Evolutionary conservation across 2,797 vertebrate genomes (phyloP).

Genomic region (Caiman crocodilus): DNA sequence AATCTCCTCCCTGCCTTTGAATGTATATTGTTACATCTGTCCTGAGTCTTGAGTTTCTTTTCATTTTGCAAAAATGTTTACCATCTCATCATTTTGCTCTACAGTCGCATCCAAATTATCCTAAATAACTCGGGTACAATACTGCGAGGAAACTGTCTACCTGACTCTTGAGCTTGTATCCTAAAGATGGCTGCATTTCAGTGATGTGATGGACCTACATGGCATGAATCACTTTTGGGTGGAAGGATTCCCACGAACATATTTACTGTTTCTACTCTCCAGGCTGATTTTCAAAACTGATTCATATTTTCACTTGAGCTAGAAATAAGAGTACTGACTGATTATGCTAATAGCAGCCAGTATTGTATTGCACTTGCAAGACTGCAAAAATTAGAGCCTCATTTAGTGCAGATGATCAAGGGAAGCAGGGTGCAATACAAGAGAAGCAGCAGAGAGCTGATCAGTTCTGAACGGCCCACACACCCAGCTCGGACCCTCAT

Average conservation of each 20-base stretch:
- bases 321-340: background rate
- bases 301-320: background rate
- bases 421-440: background rate
- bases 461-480: background rate
- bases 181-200: background rate
- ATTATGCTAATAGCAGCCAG: background rate
- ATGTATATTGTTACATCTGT: too few relatives aligned
- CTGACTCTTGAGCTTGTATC: background rate
- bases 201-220: background rate
- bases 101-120: background rate
- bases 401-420: background rate
- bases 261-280: background rate
- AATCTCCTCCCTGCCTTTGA: too few relatives aligned
- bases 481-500: background rate
- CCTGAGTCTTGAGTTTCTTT: background rate
- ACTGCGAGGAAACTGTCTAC: fast-evolving
- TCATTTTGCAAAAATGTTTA: background rate
- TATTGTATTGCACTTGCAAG: fast-evolving
- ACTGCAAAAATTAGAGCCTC: background rate
- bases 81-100: fast-evolving
- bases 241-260: background rate
- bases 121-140: background rate
- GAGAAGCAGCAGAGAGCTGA: background rate
- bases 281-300: background rate
- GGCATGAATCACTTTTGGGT: background rate